These are phyloP conservation scores for Megaceryle torquata DNA, from an alignment of 2,113 vertebrate species.

Conservation along the genomic window DNA sequence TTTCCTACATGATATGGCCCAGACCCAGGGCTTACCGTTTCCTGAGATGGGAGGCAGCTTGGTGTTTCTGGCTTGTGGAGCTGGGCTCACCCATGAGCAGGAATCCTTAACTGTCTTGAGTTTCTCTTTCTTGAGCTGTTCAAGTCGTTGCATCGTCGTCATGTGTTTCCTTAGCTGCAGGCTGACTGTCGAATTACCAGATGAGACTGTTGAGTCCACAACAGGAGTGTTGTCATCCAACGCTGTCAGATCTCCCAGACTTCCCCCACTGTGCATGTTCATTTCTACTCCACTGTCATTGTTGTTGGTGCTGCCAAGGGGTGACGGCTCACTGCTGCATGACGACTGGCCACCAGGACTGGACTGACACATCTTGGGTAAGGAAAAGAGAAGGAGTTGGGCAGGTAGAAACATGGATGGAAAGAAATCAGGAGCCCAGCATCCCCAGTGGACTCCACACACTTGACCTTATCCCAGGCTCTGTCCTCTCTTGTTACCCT, in stretches of 20 bases:
- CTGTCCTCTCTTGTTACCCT: background rate
- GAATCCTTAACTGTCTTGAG: conserved; percentile 91
- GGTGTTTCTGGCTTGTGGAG: conserved; percentile 84
- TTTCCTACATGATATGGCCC: background rate
- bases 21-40: conserved; percentile 77
- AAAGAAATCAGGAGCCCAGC: background rate
- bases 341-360: conserved; percentile 97
- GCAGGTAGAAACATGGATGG: background rate
- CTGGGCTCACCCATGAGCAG: conserved; percentile 88
- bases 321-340: conserved; percentile 97
- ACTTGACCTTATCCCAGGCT: background rate
- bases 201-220: conserved; percentile 85
- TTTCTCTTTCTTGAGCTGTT: conserved; percentile 97
- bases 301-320: conserved; percentile 94
- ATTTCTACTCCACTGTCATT: conserved; percentile 98
- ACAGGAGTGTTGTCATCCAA: conserved; percentile 86
- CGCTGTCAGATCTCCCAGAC: conserved; percentile 91
- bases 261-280: conserved; percentile 91
- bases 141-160: conserved; percentile 85
- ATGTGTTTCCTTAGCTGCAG: conserved; percentile 90
- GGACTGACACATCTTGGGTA: conserved; percentile 91
- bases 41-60: conserved; percentile 93
- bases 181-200: conserved; percentile 82
- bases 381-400: background rate
- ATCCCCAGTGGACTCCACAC: background rate